Conservation (phyloP, 2,888 invertebrate genomes). For the Phymatocera aterrima region DNA sequence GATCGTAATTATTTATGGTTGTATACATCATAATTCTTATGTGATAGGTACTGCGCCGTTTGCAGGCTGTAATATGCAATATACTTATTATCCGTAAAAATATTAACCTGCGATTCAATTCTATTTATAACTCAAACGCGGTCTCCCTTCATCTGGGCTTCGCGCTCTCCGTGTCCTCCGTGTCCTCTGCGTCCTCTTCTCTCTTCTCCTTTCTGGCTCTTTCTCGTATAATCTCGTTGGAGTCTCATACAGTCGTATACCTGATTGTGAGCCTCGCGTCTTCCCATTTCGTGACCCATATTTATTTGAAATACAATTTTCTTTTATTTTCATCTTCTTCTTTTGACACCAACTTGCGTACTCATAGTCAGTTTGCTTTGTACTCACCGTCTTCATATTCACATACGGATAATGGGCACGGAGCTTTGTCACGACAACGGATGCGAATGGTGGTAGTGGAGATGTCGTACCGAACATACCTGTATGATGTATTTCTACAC, state of each 20-base stretch:
- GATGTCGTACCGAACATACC: too few species aligned
- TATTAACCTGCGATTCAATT: background rate
- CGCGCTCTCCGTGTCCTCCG: background rate
- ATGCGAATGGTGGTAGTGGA: too few species aligned
- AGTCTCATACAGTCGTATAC: background rate
- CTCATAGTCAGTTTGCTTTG: slow-evolving; percentile 18
- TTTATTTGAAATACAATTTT: slow-evolving; percentile 5
- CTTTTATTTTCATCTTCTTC: background rate
- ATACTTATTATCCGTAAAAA: background rate
- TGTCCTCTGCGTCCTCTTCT: background rate
- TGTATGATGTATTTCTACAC: too few species aligned
- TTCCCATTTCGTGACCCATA: slow-evolving; percentile 31
- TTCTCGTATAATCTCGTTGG: background rate
- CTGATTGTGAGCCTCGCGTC: background rate
- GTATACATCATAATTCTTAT: too few species aligned
- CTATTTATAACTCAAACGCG: slow-evolving; percentile 9
- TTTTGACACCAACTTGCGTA: background rate
- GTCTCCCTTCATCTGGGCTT: slow-evolving; percentile 7
- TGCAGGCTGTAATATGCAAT: background rate
- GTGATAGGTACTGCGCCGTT: too few species aligned
- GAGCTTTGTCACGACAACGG: background rate
- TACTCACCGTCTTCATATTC: background rate
- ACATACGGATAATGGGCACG: slow-evolving; percentile 2
- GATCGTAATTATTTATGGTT: slow-evolving; percentile 5
- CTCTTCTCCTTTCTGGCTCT: background rate